Evolutionary conservation across 2,888 invertebrate species (phyloP), one percentile per base, ranked within the genome.

Genomic region (Hoplodrina blanda): DNA sequence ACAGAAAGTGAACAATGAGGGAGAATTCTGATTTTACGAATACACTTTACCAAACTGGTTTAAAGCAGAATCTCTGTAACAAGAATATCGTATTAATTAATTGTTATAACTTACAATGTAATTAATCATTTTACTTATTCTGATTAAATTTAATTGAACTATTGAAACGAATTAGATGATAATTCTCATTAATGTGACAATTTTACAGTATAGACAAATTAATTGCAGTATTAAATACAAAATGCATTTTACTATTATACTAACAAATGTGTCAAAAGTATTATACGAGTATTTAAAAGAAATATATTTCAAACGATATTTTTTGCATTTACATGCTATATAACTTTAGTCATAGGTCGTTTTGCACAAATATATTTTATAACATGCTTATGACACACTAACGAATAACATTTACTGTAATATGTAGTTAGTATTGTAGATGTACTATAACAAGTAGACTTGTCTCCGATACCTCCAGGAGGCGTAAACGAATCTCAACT

Each of bases 141-240:
- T n/a, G 10, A 60, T 19, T 20, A n/a, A 17, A 46, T 20, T 37
- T n/a, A 15, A 37, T 50, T 50, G 2, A 49, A 33, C 17, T 17
- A 17, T 33, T 17, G 30, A 37, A 52, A 30, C 30, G 4, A 68
- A 33, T 65, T 37, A 19, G 1, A 52, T 52, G 13, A 30, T 17
- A 7, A 30, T 52, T 20, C 44, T 44, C 3, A 11, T 19, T 0
- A n/a, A 25, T 46, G 46, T n/a, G 2, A 30, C 7, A 11, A 46
- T 46, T 46, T 46, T 20, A 19, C 19, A 20, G 19, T 53, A 15
- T 50, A 50, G 19, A 56, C n/a, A 25, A 52, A 37, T 41, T 20
- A 20, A 41, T 33, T 52, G 33, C 56, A 73, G 76, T 73, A 73
- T 68, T 76, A 25, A 76, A 59, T 54, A 68, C 25, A 41, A 41